These are phyloP conservation scores for Falco punctatus DNA, from an alignment of 2,113 vertebrate species.

Conservation along the genomic window DNA sequence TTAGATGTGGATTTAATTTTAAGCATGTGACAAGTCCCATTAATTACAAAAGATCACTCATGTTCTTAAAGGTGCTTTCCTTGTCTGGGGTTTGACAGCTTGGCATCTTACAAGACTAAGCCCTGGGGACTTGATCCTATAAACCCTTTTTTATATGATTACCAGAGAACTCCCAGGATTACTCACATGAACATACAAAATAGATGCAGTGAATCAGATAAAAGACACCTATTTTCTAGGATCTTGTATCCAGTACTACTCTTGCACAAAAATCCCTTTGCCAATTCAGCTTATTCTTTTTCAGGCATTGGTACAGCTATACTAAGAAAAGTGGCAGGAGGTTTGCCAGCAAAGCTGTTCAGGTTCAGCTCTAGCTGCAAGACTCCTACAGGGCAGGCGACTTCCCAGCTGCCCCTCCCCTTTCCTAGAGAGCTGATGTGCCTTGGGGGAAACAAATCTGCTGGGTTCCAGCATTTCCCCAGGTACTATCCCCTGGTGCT, in stretches of 20 bases:
- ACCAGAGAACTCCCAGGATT: constrained; percentile 11
- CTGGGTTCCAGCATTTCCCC: background rate
- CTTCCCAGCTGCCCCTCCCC: background rate
- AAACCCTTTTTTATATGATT: constrained; percentile 38
- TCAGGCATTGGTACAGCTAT: background rate
- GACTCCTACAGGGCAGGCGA: background rate
- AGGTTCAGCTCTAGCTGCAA: background rate
- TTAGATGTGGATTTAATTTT: constrained; percentile 3
- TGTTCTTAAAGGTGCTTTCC: constrained; percentile 29
- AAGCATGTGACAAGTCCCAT: constrained; percentile 29
- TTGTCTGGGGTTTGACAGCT: constrained; percentile 13
- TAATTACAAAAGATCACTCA: constrained; percentile 21
- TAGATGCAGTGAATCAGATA: background rate
- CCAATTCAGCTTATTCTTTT: background rate
- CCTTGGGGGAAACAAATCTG: background rate
- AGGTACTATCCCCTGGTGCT: background rate
- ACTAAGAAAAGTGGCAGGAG: background rate
- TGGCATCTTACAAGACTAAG: constrained; percentile 41
- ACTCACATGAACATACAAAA: background rate
- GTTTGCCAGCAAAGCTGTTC: background rate
- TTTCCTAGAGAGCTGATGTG: background rate
- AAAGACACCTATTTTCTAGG: background rate
- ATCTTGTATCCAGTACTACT: background rate
- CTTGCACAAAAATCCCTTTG: background rate
- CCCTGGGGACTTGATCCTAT: constrained; percentile 38